A percentile compares a stretch with the other conserved stretches of the same genome.
Conservation (phyloP, 2,797 vertebrate genomes). For the Alosa sapidissima region DNA sequence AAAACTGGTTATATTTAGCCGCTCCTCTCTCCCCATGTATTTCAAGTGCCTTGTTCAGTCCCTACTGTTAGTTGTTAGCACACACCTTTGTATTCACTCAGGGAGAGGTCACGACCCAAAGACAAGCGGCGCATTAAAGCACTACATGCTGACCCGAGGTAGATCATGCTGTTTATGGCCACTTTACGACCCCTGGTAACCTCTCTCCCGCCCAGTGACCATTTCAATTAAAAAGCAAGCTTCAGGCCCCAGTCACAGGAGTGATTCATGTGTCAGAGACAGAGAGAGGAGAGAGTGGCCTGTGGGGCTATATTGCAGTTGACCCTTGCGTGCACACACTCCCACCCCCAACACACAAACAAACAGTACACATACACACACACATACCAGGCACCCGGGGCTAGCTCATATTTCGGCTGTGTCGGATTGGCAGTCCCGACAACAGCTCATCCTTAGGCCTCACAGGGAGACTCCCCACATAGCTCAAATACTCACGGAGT, state of each 20-base stretch:
- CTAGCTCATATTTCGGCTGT: neutral
- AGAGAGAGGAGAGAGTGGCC: neutral
- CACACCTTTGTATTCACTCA: conserved; percentile 10
- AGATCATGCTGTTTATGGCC: neutral
- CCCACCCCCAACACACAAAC: conserved; percentile 16
- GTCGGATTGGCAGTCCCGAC: neutral
- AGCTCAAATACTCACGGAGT: neutral
- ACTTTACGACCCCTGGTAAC: neutral
- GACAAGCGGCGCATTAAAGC: conserved; percentile 5
- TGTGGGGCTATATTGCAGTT: neutral
- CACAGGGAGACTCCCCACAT: neutral
- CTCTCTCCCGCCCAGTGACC: neutral
- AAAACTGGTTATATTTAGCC: conserved; percentile 30
- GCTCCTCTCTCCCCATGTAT: conserved; percentile 22
- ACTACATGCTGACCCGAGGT: neutral
- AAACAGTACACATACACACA: conserved; percentile 20
- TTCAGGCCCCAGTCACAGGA: neutral
- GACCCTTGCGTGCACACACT: neutral
- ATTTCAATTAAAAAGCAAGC: conserved; percentile 1
- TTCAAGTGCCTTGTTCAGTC: neutral
- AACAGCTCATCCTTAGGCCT: conserved; percentile 12
- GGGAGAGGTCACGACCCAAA: neutral
- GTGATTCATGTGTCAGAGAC: neutral
- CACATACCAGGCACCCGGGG: neutral
- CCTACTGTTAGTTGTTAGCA: neutral